Percentiles rank a stretch among this genome's conserved stretches.
phyloP scores from a whole-genome alignment of 2,113 vertebrate species.

The Pimephales promelas region DNA sequence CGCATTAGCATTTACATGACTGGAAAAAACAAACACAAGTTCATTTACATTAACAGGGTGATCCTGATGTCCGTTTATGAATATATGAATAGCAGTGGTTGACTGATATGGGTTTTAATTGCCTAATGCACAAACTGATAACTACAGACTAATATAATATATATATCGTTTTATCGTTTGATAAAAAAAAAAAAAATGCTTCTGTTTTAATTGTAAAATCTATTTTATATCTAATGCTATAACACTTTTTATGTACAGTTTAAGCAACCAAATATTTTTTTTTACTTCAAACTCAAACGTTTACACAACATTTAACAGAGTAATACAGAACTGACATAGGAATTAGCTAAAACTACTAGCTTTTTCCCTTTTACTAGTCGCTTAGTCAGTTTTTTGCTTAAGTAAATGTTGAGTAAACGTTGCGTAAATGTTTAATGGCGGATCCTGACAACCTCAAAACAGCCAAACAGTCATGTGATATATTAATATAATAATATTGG shows the following conservation, averaged over 20 bases:
- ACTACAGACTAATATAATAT: background rate
- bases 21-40: conserved; percentile 20
- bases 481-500: background rate
- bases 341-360: too few relatives aligned
- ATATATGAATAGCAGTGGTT: background rate
- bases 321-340: background rate
- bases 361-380: too few relatives aligned
- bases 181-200: background rate
- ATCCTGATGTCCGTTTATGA: conserved; percentile 8
- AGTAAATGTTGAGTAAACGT: background rate
- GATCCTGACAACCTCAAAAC: background rate
- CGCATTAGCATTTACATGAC: conserved; percentile 19
- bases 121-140: background rate
- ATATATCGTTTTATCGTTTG: background rate
- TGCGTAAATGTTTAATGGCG: background rate
- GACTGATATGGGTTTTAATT: background rate
- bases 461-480: background rate
- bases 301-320: background rate
- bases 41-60: conserved; percentile 17
- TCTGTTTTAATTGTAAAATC: background rate
- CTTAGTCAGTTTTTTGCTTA: background rate
- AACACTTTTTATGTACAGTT: background rate
- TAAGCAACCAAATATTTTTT: too few relatives aligned
- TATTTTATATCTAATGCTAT: background rate
- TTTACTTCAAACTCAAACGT: background rate